Percentiles rank a stretch among this genome's conserved stretches.
phyloP scores from a whole-genome alignment of 2,888 invertebrate genomes.

The Axea sp. region DNA sequence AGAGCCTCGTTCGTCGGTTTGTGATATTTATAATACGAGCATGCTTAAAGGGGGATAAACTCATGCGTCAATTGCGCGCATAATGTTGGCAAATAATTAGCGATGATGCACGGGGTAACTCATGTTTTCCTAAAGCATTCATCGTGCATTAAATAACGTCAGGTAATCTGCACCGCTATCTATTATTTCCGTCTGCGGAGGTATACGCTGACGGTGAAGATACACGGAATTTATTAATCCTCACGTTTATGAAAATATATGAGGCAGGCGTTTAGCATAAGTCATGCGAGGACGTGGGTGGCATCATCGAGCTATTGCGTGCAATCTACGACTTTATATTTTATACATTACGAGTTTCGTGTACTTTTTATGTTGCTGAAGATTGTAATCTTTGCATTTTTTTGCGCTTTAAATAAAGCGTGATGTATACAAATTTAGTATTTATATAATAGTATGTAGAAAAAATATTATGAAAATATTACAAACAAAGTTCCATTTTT shows the following conservation, averaged over 20 bases:
- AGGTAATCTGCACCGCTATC: conserved; percentile 42
- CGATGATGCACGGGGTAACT: conserved; percentile 18
- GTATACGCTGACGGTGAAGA: conserved; percentile 38
- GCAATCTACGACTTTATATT: conserved; percentile 13
- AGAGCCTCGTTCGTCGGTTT: conserved; percentile 15
- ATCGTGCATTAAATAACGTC: conserved; percentile 46
- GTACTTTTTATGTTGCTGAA: too few relatives aligned
- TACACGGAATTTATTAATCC: conserved; percentile 61
- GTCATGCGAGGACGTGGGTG: conserved; percentile 48
- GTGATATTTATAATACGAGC: conserved; percentile 17
- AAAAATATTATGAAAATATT: too few relatives aligned
- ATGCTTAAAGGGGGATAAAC: conserved; percentile 3
- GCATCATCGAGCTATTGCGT: conserved; percentile 29
- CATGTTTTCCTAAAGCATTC: conserved; percentile 26
- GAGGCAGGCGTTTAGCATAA: conserved; percentile 56
- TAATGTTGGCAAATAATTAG: conserved; percentile 26
- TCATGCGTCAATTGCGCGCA: conserved; percentile 29
- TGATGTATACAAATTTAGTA: too few relatives aligned
- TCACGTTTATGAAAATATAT: conserved; percentile 59
- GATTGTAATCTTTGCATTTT: too few relatives aligned
- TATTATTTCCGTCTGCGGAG: conserved; percentile 48
- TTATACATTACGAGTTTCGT: too few relatives aligned
- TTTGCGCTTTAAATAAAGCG: too few relatives aligned
- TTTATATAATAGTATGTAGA: too few relatives aligned
- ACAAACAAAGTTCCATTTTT: too few relatives aligned